Conservation (phyloP, 2,113 vertebrate genomes). For the Nibea albiflora region DNA sequence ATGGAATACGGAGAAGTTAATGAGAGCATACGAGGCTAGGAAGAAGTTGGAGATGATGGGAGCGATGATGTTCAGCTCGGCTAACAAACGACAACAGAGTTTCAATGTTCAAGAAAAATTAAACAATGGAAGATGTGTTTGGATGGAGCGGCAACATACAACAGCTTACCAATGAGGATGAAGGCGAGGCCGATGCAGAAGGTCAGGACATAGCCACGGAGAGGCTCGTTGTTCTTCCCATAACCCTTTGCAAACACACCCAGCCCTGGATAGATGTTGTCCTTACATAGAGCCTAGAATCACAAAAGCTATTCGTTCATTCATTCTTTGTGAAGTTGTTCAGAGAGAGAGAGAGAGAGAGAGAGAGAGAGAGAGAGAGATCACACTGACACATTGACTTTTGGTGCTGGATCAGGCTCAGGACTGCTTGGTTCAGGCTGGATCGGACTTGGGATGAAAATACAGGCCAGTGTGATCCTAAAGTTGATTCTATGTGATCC, state of each 20-base stretch:
- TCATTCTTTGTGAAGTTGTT: neutral
- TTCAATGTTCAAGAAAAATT: neutral
- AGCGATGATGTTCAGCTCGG: constrained; percentile 95
- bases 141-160: neutral
- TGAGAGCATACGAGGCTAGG: constrained; percentile 97
- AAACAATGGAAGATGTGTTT: neutral
- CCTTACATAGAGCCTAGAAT: constrained; percentile 93
- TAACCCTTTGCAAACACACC: constrained; percentile 96
- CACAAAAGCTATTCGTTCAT: neutral
- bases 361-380: neutral
- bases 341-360: neutral
- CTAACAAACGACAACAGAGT: constrained; percentile 71
- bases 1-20: constrained; percentile 98
- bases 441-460: neutral
- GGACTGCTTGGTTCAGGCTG: neutral
- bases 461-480: neutral
- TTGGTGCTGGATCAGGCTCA: neutral
- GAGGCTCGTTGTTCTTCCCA: constrained; percentile 97
- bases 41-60: constrained; percentile 99
- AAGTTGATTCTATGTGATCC: neutral
- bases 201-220: constrained; percentile 95
- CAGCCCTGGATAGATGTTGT: constrained; percentile 97
- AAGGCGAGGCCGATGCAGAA: constrained; percentile 97
- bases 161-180: constrained; percentile 93
- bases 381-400: neutral